Conservation (phyloP, 2,797 vertebrate genomes). For the Alca torda region DNA sequence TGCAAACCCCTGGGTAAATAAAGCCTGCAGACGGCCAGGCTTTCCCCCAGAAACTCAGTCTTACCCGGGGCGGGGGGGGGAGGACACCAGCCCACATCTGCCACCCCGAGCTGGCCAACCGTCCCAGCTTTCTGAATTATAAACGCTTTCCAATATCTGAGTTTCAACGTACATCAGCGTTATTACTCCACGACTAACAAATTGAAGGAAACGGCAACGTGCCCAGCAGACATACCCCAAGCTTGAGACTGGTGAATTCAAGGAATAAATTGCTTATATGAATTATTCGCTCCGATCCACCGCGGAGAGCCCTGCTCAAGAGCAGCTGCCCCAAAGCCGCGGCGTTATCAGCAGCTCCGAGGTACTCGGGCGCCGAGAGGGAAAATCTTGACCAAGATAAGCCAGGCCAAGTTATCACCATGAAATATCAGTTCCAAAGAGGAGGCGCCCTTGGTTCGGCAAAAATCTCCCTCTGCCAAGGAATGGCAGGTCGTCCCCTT, state of each 20-base stretch:
- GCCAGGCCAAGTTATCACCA: not conserved
- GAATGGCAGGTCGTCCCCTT: not conserved
- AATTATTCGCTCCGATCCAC: not conserved
- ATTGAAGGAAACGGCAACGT: conserved; percentile 10
- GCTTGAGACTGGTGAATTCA: not conserved
- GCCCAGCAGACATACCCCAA: conserved; percentile 1
- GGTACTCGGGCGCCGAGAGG: not conserved
- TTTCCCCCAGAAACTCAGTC: not conserved
- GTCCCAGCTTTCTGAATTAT: not conserved
- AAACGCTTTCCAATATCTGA: not conserved
- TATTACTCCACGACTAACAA: not conserved
- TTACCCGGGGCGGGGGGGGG: too few species aligned
- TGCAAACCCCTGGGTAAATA: not conserved
- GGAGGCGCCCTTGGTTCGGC: not conserved
- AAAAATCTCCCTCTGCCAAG: not conserved
- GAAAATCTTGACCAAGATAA: not conserved
- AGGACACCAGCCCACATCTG: not conserved
- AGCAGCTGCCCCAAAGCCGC: not conserved
- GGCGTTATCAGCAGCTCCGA: fast-evolving
- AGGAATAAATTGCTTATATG: conserved; percentile 18
- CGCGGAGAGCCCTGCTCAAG: fast-evolving
- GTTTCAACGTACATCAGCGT: not conserved
- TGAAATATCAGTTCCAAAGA: not conserved
- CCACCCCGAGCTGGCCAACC: not conserved
- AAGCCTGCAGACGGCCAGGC: not conserved